Base-by-base conservation (phyloP, 2,888 invertebrate species). In the Epiblema foenella region DNA sequence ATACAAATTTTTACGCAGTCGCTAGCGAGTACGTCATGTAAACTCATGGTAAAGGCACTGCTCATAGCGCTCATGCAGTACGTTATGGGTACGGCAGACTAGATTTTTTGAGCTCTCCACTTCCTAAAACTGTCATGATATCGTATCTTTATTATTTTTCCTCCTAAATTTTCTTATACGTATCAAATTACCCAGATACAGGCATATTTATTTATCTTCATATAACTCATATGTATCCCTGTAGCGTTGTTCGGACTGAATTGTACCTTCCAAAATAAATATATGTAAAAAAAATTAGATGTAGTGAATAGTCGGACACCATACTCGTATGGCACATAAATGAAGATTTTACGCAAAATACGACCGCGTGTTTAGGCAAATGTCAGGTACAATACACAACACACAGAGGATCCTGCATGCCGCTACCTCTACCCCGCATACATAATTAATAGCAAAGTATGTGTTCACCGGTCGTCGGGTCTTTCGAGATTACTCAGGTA, bases 41-140 rank as follows among this genome's bases (percentile, higher is more conserved):
- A n/a, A n/a, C n/a, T n/a, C n/a, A n/a, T n/a, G n/a, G n/a, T n/a
- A n/a, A n/a, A n/a, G n/a, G n/a, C n/a, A n/a, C n/a, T n/a, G n/a
- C n/a, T n/a, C n/a, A n/a, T n/a, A n/a, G n/a, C n/a, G n/a, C 39
- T 46, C 56, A 49, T 64, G 46, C 64, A 17, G 67, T 33, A 49
- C 56, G 69, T 64, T 70, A 66, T 64, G 51, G 68, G 68, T 63
- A 63, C 37, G 69, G 52, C 42, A 73, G 68, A 62, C 68, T 71
- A 68, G 63, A 51, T 63, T 66, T 68, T 54, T 33, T 49, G 58
- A n/a, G 42, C 20, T 46, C 20, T 18, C 59, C 15, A 51, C 46
- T 51, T 69, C 69, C 66, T 56, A 46, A 42, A 42, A 37, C 12
- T 11, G 18, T 39, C 12, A 15, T 33, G 39, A 8, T 7, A 46